Base-by-base conservation (phyloP, 1,140 invertebrate genomes). In the Polyergus mexicanus region DNA sequence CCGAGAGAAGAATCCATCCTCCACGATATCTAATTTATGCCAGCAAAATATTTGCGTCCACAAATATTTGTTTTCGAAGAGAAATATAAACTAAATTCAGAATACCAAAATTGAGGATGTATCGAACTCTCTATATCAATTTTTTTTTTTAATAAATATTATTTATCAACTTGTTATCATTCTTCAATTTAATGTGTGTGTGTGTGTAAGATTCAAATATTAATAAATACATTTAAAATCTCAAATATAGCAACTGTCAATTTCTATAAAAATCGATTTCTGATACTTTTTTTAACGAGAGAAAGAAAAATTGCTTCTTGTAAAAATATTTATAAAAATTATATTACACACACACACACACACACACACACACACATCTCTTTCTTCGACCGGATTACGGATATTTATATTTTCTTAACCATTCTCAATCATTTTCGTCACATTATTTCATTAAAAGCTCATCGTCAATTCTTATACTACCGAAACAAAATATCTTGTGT, bases 381-480 rank as follows among this genome's bases (percentile, higher is more conserved):
- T 51, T n/a, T 38, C 35, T n/a, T 51, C 47, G 47, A 51, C 8
- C 28, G 19, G 1, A 4, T 13, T n/a, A 16, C 13, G 25, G 62
- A 22, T 8, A 51, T 60, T 41, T 41, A 60, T 35, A 44, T 25
- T 60, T 75, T 5, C 22, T 16, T 22, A 41, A 44, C 41, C n/a
- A n/a, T n/a, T n/a, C n/a, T n/a, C n/a, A n/a, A 13, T 8, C 7
- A 62, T 7, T 16, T 8, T 13, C 41, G 22, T 0, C 51, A 8
- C 8, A 44, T 51, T 65, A 77, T 77, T 77, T 77, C 41, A 41
- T 77, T 77, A 77, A 77, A 77, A 77, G 4, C n/a, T n/a, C 75
- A 63, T 65, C 75, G 62, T 77, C 41, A 47, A 77, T 77, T 5
- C 28, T 47, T 25, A 7, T 77, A 16, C 28, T 32, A 47, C 13